These are phyloP conservation scores for Lanius ludovicianus DNA, from an alignment of 2,113 vertebrate species.

Conservation along the genomic window DNA sequence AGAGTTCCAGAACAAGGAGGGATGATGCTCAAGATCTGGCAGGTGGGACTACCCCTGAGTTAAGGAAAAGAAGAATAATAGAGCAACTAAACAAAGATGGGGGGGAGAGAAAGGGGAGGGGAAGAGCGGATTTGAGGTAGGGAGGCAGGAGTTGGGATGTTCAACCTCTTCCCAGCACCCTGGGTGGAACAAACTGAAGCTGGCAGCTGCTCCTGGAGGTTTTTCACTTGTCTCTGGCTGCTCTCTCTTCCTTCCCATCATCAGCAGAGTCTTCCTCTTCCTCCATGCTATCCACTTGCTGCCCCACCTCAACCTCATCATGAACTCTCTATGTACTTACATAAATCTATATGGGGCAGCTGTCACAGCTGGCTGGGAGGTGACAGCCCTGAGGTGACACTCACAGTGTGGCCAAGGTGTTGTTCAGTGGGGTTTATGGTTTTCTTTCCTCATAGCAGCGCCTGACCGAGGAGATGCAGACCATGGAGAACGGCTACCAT, in stretches of 20 bases:
- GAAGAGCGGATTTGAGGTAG: neutral
- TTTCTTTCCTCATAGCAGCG: constrained; percentile 78
- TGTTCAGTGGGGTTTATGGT: neutral
- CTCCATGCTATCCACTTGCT: neutral
- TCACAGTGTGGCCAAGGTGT: neutral
- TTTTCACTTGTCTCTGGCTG: neutral
- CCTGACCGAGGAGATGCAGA: constrained; percentile 94
- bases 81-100: neutral
- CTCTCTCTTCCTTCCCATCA: neutral
- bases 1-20: neutral
- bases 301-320: neutral
- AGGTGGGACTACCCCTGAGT: neutral
- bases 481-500: constrained; percentile 95
- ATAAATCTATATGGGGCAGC: neutral
- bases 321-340: fast-evolving
- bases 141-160: neutral
- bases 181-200: neutral
- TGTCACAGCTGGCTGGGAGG: neutral
- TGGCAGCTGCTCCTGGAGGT: constrained; percentile 6
- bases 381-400: neutral
- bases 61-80: neutral
- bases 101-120: neutral
- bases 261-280: neutral
- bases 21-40: neutral
- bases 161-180: neutral